These are phyloP conservation scores for Atractosteus spatula DNA, from an alignment of 2,113 vertebrate genomes.

Conservation along the genomic window DNA sequence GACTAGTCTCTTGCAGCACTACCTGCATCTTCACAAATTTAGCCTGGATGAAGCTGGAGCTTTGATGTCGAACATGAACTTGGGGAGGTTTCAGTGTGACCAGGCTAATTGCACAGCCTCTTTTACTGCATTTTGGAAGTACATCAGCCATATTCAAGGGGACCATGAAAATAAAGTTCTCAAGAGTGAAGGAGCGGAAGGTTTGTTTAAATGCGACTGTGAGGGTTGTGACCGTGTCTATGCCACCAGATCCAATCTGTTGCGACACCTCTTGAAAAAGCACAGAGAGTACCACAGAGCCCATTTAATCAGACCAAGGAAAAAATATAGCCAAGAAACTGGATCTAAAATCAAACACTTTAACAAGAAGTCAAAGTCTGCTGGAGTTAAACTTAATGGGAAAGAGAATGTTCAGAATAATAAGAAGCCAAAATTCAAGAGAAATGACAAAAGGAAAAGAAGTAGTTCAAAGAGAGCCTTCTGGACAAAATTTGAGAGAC, in stretches of 20 bases:
- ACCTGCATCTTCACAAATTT: conserved; percentile 87
- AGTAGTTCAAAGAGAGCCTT: conserved; percentile 46
- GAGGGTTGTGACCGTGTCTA: conserved; percentile 92
- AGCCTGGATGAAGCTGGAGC: conserved; percentile 74
- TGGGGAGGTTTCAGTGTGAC: conserved; percentile 82
- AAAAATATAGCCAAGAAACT: conserved; percentile 68
- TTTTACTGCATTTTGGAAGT: conserved; percentile 80
- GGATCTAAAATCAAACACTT: conserved; percentile 73
- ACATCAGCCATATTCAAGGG: conserved; percentile 78
- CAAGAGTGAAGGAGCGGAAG: conserved; percentile 68
- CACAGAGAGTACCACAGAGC: conserved; percentile 85
- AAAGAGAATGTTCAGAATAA: conserved; percentile 78
- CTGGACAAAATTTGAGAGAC: conserved; percentile 67
- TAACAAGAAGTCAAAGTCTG: conserved; percentile 63
- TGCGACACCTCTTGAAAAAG: conserved; percentile 91
- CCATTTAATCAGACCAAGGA: conserved; percentile 77
- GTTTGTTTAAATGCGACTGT: conserved; percentile 83
- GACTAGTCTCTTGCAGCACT: conserved; percentile 85
- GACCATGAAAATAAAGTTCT: conserved; percentile 72
- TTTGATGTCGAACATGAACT: conserved; percentile 67
- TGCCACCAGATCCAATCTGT: conserved; percentile 88
- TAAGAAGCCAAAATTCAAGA: conserved; percentile 63
- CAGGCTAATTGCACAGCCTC: conserved; percentile 77
- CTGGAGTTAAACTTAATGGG: conserved; percentile 67
- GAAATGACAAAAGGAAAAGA: conserved; percentile 38